Conservation (phyloP, 2,797 vertebrate species). For the Platalea minor region DNA sequence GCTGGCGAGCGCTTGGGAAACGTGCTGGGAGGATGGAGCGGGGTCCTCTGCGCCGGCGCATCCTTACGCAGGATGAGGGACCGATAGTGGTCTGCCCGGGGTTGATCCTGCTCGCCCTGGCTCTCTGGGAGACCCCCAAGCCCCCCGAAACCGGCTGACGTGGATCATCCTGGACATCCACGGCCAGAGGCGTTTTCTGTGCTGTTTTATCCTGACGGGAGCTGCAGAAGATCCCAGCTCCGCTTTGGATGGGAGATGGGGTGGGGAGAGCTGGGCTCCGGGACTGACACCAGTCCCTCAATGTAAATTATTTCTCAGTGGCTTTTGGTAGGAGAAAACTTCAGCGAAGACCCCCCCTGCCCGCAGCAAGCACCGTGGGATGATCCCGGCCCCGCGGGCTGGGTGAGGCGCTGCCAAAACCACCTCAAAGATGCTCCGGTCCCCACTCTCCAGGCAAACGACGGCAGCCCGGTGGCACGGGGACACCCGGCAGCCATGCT, state of each 20-base stretch:
- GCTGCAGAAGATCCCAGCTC: not conserved
- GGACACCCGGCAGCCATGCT: fast-evolving
- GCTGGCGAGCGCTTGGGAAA: not conserved
- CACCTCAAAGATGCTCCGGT: fast-evolving
- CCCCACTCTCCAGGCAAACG: fast-evolving
- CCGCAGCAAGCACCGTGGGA: fast-evolving
- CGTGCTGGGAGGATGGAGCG: fast-evolving
- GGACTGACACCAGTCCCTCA: not conserved
- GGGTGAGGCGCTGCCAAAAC: not conserved
- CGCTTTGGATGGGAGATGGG: not conserved
- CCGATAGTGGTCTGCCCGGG: fast-evolving
- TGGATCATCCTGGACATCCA: not conserved
- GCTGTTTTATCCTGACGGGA: not conserved
- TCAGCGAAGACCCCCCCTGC: fast-evolving
- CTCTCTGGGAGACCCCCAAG: not conserved
- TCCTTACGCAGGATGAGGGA: not conserved
- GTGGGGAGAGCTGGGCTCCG: not conserved
- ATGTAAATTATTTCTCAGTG: fast-evolving
- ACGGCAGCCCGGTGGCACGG: not conserved
- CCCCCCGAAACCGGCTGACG: fast-evolving
- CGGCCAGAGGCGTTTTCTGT: not conserved
- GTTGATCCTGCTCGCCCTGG: not conserved
- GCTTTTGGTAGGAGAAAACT: not conserved
- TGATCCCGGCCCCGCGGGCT: not conserved
- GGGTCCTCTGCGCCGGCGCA: fast-evolving